Evolutionary conservation across 2,888 invertebrate genomes (phyloP).

Genomic region (Volucella inflata): DNA sequence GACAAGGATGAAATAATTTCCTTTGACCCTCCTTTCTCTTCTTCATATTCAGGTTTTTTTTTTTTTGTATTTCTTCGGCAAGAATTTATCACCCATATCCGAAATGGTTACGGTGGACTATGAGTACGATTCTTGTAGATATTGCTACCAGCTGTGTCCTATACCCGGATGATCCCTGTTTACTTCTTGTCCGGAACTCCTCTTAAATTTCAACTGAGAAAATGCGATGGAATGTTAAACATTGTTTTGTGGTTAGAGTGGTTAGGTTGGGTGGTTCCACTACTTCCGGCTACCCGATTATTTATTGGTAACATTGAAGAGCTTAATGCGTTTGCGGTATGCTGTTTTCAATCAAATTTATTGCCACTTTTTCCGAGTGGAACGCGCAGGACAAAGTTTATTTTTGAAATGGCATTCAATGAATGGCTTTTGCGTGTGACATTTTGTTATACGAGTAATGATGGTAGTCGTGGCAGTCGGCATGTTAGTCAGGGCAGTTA

Average conservation of each 20-base stretch:
- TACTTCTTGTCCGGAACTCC: background rate
- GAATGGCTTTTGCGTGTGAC: slow-evolving; percentile 57
- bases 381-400: slow-evolving; percentile 29
- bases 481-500: background rate
- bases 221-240: slow-evolving; percentile 35
- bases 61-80: background rate
- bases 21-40: slow-evolving; percentile 8
- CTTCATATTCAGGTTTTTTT: background rate
- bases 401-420: slow-evolving; percentile 40
- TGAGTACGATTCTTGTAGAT: slow-evolving; percentile 3
- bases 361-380: slow-evolving; percentile 29
- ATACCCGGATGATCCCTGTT: slow-evolving; percentile 1
- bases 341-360: slow-evolving; percentile 66
- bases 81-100: slow-evolving; percentile 46
- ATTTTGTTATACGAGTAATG: slow-evolving; percentile 56
- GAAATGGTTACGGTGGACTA: background rate
- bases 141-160: slow-evolving; percentile 45
- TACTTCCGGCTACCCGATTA: slow-evolving; percentile 28
- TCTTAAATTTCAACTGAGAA: slow-evolving; percentile 13
- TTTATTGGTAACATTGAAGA: slow-evolving; percentile 59
- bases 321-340: slow-evolving; percentile 64
- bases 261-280: background rate
- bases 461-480: background rate
- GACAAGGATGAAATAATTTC: slow-evolving; percentile 37
- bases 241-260: slow-evolving; percentile 14